These are phyloP conservation scores for Oreochromis spilurus DNA, from an alignment of 2,113 vertebrate species.

Conservation along the genomic window DNA sequence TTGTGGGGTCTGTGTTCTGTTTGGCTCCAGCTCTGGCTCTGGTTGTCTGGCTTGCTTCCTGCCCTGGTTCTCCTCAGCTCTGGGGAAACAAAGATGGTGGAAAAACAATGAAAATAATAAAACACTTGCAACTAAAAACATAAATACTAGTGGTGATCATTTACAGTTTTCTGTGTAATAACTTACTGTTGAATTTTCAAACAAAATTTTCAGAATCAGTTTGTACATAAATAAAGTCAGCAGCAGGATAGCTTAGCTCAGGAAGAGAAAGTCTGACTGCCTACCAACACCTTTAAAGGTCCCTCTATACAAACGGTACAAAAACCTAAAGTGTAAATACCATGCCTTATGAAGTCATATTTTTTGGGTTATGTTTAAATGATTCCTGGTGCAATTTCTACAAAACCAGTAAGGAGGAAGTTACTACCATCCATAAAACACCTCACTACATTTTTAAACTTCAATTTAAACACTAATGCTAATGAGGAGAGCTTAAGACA, in stretches of 20 bases:
- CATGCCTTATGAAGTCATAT: not conserved
- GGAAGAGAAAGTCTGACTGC: not conserved
- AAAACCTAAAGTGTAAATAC: not conserved
- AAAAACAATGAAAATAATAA: not conserved
- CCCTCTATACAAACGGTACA: not conserved
- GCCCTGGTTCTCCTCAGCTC: slow-evolving; percentile 87
- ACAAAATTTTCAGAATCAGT: not conserved
- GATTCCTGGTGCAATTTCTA: not conserved
- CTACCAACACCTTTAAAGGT: not conserved
- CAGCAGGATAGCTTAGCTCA: not conserved
- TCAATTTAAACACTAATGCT: not conserved
- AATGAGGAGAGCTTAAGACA: not conserved
- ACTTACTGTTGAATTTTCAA: not conserved
- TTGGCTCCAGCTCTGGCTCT: slow-evolving; percentile 58
- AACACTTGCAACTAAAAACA: not conserved
- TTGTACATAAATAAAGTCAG: not conserved
- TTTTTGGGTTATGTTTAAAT: not conserved
- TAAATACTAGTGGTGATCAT: not conserved
- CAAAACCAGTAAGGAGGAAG: not conserved
- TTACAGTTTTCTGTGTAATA: not conserved
- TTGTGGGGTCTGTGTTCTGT: slow-evolving; percentile 44
- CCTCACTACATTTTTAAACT: not conserved
- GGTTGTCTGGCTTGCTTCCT: slow-evolving; percentile 68
- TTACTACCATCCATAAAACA: not conserved
- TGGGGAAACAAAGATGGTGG: slow-evolving; percentile 16